Conservation (phyloP, 1,140 invertebrate genomes). For the Drosophila saltans region DNA sequence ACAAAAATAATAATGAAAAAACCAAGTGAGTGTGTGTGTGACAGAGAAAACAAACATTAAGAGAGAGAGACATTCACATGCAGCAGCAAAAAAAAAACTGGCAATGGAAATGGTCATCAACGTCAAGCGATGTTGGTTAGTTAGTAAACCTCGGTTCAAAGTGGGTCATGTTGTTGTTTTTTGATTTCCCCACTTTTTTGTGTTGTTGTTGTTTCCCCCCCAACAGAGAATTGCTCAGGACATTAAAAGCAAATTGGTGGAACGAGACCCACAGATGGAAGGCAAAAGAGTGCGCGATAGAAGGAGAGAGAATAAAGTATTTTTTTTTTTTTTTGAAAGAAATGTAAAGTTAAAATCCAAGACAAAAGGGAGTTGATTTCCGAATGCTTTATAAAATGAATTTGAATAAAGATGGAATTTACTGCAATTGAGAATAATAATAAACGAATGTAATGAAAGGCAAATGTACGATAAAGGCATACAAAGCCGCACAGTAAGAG, state of each 20-base stretch:
- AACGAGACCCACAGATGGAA: too few species aligned
- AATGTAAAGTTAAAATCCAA: too few species aligned
- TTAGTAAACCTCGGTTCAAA: constrained; percentile 16
- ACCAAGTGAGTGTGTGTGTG: neutral
- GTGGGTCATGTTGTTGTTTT: constrained; percentile 26
- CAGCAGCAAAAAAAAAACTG: constrained; percentile 24
- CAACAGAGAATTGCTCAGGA: neutral
- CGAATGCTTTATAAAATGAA: too few species aligned
- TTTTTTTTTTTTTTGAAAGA: too few species aligned
- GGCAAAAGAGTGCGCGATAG: too few species aligned
- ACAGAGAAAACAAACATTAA: constrained; percentile 10
- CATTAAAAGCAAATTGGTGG: neutral
- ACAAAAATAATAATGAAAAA: constrained; percentile 28
- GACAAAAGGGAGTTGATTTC: too few species aligned
- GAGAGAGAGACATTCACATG: constrained; percentile 13
- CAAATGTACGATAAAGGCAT: too few species aligned
- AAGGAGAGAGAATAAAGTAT: too few species aligned
- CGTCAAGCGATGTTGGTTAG: constrained; percentile 44
- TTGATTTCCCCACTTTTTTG: constrained; percentile 56
- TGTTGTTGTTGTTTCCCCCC: neutral
- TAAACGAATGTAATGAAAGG: too few species aligned
- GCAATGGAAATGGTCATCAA: constrained; percentile 53
- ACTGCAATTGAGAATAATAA: too few species aligned
- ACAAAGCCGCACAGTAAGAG: too few species aligned
- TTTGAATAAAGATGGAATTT: too few species aligned